These are phyloP conservation scores for Cremastobaeus sp. DNA, from an alignment of 2,888 invertebrate species.

Conservation along the genomic window DNA sequence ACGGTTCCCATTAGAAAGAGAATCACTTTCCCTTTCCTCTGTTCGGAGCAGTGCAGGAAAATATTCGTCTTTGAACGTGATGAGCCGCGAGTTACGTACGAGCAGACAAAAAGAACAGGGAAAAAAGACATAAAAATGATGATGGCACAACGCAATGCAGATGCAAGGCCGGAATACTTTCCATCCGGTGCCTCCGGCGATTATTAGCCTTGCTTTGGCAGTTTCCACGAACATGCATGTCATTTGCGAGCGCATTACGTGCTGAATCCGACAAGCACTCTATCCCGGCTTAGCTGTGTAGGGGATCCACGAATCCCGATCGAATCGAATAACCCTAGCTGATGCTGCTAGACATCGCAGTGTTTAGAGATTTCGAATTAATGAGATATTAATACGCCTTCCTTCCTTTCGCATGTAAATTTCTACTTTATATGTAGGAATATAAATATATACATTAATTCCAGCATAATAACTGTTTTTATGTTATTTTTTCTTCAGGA, in stretches of 20 bases:
- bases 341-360: conserved; percentile 34
- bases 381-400: too few relatives aligned
- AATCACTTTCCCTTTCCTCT: neutral
- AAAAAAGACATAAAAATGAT: conserved; percentile 7
- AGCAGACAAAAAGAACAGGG: conserved; percentile 2
- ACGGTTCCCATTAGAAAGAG: conserved; percentile 1
- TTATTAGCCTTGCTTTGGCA: conserved; percentile 47
- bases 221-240: conserved; percentile 37
- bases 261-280: conserved; percentile 33
- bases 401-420: too few relatives aligned
- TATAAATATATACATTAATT: too few relatives aligned
- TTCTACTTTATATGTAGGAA: too few relatives aligned
- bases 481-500: too few relatives aligned
- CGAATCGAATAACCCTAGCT: conserved; percentile 38
- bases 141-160: conserved; percentile 22
- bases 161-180: conserved; percentile 48
- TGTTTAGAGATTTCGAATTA: conserved; percentile 27
- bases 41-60: neutral
- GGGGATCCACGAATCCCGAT: conserved; percentile 39
- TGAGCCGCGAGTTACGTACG: neutral
- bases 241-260: conserved; percentile 51
- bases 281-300: conserved; percentile 20
- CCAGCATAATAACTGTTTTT: too few relatives aligned
- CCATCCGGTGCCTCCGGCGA: conserved; percentile 41
- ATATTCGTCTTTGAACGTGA: conserved; percentile 19